Base-by-base conservation (phyloP, 2,888 invertebrate genomes). In the Spodoptera exigua region DNA sequence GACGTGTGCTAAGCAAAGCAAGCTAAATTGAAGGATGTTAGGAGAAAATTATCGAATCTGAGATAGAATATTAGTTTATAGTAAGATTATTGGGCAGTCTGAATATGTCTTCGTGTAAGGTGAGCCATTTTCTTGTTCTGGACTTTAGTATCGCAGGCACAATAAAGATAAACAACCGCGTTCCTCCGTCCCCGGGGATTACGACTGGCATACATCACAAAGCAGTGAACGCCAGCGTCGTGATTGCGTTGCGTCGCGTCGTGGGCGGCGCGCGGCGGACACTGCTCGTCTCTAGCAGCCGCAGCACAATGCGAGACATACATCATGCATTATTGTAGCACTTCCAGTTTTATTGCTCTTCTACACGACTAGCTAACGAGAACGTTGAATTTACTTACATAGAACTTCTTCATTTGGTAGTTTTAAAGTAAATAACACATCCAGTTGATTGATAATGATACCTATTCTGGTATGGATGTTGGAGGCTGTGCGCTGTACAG, bases 231-330 rank as follows among this genome's bases (percentile, higher is more conserved):
- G n/a, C 37, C 18, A 35, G 51, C 37, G 9, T 16, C 43, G 40
- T 62, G 53, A 66, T 70, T 70, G 74, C 68, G 44, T 73, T 70
- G 70, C 74, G 49, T 34, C 36, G 70, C 74, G 49, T 34, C 36
- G 53, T 17, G 35, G 45, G 62, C 43, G 40, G 35, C 12, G 40
- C 9, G 40, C 36, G 60, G 53, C 52, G n/a, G n/a, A n/a, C 27
- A 27, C 27, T 49, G 49, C 39, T 9, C 49, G 39, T 37, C 46
- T 36, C 17, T 12, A 34, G 27, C 27, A 27, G 7, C 17, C 3
- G 37, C 3, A 17, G 32, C 41, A 41, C 41, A 43, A 3, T 27
- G 27, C 27, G 27, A 14, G 10, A 36, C 44, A 57, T 47, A 55
- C 51, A 44, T 41, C 56, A 58, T 52, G 55, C 48, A 40, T 47